Conservation (phyloP, 2,888 invertebrate species). For the Apotomis capreana region DNA sequence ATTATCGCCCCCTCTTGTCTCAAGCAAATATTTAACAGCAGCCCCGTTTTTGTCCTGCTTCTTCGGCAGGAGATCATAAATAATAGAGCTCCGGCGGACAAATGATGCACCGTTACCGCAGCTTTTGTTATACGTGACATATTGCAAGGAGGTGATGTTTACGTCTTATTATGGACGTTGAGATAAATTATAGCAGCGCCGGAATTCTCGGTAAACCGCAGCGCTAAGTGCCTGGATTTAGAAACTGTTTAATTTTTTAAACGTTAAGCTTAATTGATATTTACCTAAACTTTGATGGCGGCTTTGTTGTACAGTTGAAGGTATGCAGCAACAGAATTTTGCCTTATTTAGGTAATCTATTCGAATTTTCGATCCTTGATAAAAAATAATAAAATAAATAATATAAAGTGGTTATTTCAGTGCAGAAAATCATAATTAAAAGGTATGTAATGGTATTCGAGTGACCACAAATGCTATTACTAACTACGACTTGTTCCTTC, state of each 20-base stretch:
- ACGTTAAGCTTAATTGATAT: not conserved
- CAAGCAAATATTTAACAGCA: slow-evolving; percentile 83
- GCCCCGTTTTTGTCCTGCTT: slow-evolving; percentile 77
- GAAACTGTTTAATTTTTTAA: slow-evolving; percentile 29
- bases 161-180: slow-evolving; percentile 78
- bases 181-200: slow-evolving; percentile 63
- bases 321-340: no score
- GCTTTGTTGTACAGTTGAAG: no score
- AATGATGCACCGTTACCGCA: slow-evolving; percentile 82
- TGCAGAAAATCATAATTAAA: no score
- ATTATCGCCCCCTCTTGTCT: slow-evolving; percentile 83
- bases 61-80: slow-evolving; percentile 79
- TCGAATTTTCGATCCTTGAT: no score
- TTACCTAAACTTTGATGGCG: no score
- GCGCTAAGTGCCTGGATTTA: slow-evolving; percentile 40
- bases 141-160: slow-evolving; percentile 78
- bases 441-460: no score
- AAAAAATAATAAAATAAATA: no score
- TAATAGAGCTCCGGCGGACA: slow-evolving; percentile 77
- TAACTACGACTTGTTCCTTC: no score
- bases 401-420: no score
- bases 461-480: no score
- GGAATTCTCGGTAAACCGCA: slow-evolving; percentile 59
- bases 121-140: slow-evolving; percentile 77
- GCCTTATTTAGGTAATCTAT: no score